Percentiles rank a stretch among this genome's conserved stretches.
These are phyloP conservation scores for Patella pellucida DNA, from an alignment of 2,888 invertebrate species.

Conservation along the genomic window DNA sequence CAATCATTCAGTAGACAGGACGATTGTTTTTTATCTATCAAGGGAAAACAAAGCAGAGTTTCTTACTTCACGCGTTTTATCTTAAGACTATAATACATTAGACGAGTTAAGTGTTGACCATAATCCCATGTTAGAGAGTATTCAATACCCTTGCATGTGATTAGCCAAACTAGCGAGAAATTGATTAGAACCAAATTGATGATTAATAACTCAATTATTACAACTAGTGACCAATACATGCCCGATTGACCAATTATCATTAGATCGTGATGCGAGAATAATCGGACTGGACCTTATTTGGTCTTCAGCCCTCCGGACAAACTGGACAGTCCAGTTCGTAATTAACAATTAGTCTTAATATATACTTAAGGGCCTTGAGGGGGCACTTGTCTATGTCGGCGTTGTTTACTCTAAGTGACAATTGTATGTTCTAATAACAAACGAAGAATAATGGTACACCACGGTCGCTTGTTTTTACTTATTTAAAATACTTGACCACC, in stretches of 20 bases:
- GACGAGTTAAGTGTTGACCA: too few relatives aligned
- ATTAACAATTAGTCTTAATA: not conserved
- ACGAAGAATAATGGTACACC: too few relatives aligned
- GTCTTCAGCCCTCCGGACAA: not conserved
- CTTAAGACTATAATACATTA: too few relatives aligned
- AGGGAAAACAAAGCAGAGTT: too few relatives aligned
- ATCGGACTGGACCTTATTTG: constrained; percentile 9
- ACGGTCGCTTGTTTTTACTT: not conserved
- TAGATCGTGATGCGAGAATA: not conserved
- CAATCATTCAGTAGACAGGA: too few relatives aligned
- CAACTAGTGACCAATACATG: constrained; percentile 3
- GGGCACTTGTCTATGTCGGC: not conserved
- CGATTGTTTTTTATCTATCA: too few relatives aligned
- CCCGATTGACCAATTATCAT: not conserved
- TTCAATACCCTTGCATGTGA: not conserved
- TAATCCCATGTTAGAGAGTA: not conserved
- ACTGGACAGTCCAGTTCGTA: constrained; percentile 9
- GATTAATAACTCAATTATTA: constrained; percentile 9
- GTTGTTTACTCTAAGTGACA: not conserved
- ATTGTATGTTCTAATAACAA: too few relatives aligned
- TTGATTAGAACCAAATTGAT: constrained; percentile 4
- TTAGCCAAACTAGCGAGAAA: constrained; percentile 7
- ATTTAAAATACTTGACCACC: not conserved
- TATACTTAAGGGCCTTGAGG: not conserved
- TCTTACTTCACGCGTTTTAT: too few relatives aligned